Base-by-base conservation (phyloP, 2,888 invertebrate genomes). In the Pachymerium ferrugineum region DNA sequence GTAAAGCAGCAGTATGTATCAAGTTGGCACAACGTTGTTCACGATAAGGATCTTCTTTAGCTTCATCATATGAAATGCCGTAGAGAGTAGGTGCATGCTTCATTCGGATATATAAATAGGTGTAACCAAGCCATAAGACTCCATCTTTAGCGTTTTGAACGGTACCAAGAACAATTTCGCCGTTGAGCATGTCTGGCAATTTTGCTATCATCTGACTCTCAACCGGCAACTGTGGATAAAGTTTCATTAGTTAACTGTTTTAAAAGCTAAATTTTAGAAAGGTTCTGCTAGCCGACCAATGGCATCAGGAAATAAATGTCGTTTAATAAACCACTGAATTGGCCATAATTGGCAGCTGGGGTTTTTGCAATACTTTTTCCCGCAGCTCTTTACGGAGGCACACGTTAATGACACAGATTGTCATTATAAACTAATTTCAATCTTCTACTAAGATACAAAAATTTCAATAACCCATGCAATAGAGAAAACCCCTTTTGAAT, bases 31-130 rank as follows among this genome's bases (percentile, higher is more conserved):
- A 85, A 78, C 95, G 91, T 77, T 92, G 87, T 80, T 98, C 97
- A 76, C 99, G 83, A 10, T 92, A 82, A 0, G 89, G 88, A 84
- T 99, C 98, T 29, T 91, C 90, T 77, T 91, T 90, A 14, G 90
- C 80, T 76, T 88, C 88, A 79, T 94, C 94, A 16, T 88, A 86
- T 0, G 90, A 85, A n/a, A 98, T 89, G 0, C 94, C 95, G 82
- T 98, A 98, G 25, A 97, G 83, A 0, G 89, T 88, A 0, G 97
- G 96, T 79, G 93, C 90, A 0, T 94, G 87, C 68, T 96, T 84
- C 97, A 99, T 97, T 62, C 97, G 82, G 25, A 99, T 92, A 82
- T 97, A 99, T 0, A 99, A 86, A 82, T 99, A 99, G 0, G 97
- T 95, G 83, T 99, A 99, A 0, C 96, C 96, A 76, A 95, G 82